phyloP scores from a whole-genome alignment of 2,797 vertebrate genomes.

The Limnodromus scolopaceus region DNA sequence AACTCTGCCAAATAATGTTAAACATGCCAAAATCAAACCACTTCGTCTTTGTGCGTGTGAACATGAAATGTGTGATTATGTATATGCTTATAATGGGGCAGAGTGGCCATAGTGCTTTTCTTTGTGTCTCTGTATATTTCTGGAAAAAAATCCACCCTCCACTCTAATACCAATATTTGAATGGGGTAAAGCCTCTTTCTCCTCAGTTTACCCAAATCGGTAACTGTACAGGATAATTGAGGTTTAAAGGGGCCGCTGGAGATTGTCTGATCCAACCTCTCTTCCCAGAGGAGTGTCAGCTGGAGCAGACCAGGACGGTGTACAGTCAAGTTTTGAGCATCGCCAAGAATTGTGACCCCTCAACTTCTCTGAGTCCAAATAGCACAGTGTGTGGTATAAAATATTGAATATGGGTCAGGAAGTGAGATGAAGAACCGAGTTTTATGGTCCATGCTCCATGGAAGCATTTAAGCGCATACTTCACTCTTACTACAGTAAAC shows the following conservation, averaged over 20 bases:
- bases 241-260: background rate
- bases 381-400: background rate
- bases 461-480: background rate
- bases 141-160: background rate
- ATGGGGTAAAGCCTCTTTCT: background rate
- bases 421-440: background rate
- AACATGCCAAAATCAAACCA: background rate
- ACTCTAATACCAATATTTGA: background rate
- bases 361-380: background rate
- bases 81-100: background rate
- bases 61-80: background rate
- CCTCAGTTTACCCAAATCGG: background rate
- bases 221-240: fast-evolving
- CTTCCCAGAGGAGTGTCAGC: background rate
- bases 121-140: background rate
- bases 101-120: background rate
- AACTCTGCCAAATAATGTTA: background rate
- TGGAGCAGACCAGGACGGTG: background rate
- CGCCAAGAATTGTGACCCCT: background rate
- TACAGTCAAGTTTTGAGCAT: background rate
- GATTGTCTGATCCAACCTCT: background rate
- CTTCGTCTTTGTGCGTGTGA: background rate
- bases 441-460: background rate
- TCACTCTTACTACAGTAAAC: background rate
- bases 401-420: background rate